Percentiles rank a stretch among this genome's conserved stretches.
Conservation (phyloP, 1,140 invertebrate species). For the Telenomus remus region DNA sequence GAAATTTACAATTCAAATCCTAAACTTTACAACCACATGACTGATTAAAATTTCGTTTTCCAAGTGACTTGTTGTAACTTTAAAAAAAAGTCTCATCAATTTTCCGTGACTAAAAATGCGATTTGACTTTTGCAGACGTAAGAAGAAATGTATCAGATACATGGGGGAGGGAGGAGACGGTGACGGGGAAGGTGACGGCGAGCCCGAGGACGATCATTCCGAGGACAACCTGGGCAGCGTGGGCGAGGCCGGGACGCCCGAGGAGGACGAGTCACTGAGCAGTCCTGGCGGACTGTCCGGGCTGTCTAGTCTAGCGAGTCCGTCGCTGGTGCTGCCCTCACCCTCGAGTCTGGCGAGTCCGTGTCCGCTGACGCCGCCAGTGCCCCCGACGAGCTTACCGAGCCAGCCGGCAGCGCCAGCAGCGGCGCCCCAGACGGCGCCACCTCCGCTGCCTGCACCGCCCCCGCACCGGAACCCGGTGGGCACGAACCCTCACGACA, state of each 20-base stretch:
- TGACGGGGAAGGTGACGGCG: constrained; percentile 81
- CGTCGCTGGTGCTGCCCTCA: constrained; percentile 81
- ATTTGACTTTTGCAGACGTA: constrained; percentile 84
- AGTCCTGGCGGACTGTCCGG: constrained; percentile 86
- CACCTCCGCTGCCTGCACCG: constrained; percentile 22
- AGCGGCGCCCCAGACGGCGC: constrained; percentile 18
- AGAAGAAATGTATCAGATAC: constrained; percentile 98
- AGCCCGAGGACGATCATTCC: constrained; percentile 81
- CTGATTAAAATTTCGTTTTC: too few species aligned
- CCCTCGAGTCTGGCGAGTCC: constrained; percentile 82
- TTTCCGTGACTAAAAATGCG: too few species aligned
- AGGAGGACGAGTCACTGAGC: constrained; percentile 84
- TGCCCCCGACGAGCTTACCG: constrained; percentile 69
- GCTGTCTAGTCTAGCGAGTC: constrained; percentile 86
- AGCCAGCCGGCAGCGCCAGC: constrained; percentile 36
- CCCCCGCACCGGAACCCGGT: constrained; percentile 83
- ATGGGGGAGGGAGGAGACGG: constrained; percentile 85
- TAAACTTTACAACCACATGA: too few species aligned
- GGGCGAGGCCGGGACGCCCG: constrained; percentile 82
- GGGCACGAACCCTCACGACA: constrained; percentile 91
- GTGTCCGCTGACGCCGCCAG: constrained; percentile 74
- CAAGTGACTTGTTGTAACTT: too few species aligned
- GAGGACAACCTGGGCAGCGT: constrained; percentile 88
- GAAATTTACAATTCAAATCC: too few species aligned
- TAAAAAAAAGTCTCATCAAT: too few species aligned